Conservation (phyloP, 2,113 vertebrate species). For the Mus musculus region DNA sequence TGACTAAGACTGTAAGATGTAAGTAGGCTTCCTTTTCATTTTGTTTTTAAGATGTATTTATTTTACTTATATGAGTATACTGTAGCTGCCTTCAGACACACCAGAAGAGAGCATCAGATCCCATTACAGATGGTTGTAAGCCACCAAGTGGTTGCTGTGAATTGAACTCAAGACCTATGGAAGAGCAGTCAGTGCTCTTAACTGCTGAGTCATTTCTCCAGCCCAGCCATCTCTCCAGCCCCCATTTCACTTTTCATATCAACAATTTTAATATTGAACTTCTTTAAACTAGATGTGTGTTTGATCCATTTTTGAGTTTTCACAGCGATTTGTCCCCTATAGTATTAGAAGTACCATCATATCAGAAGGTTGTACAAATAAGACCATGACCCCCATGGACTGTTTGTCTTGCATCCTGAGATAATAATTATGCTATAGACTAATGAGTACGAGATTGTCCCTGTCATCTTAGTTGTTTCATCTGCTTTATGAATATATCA, state of each 20-base stretch:
- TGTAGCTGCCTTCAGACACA: no score
- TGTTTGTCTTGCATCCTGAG: not conserved
- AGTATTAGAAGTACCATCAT: not conserved
- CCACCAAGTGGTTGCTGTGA: no score
- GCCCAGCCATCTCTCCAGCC: no score
- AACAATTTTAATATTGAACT: not conserved
- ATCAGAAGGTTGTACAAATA: not conserved
- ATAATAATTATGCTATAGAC: not conserved
- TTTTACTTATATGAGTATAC: no score
- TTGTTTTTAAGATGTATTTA: no score
- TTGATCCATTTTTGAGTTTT: slow-evolving; percentile 54
- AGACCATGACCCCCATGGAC: not conserved
- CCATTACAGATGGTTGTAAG: no score
- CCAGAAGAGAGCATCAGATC: no score
- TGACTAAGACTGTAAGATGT: not conserved
- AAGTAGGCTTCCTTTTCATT: not conserved
- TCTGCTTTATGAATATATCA: not conserved
- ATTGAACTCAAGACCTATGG: no score
- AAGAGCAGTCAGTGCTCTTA: no score
- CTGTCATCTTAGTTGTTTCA: not conserved
- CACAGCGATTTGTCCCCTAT: not conserved
- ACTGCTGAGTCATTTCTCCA: no score
- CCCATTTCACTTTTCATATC: not conserved
- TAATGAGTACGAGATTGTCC: not conserved
- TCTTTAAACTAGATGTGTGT: not conserved